These are phyloP conservation scores for Palaemon carinicauda DNA, from an alignment of 1,140 invertebrate species.

Conservation along the genomic window DNA sequence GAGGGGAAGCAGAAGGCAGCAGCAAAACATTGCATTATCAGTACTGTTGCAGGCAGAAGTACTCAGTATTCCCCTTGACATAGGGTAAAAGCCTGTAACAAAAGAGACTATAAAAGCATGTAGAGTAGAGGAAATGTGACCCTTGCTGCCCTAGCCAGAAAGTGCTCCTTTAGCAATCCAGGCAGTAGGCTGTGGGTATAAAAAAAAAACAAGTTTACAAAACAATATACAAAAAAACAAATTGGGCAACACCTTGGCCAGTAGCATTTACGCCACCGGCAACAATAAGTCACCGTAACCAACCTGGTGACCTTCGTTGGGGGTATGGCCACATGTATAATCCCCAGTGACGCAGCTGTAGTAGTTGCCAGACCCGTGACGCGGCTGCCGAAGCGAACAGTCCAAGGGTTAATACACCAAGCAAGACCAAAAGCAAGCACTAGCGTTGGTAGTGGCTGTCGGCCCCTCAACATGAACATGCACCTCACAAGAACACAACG, in stretches of 20 bases:
- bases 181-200: constrained; percentile 47
- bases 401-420: constrained; percentile 50
- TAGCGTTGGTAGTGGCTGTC: constrained; percentile 28
- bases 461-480: constrained; percentile 30
- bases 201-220: background rate
- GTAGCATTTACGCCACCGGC: constrained; percentile 26
- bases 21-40: constrained; percentile 41
- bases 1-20: constrained; percentile 15
- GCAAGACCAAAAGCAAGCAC: constrained; percentile 39
- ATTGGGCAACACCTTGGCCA: constrained; percentile 27
- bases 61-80: constrained; percentile 47
- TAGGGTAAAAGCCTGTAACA: constrained; percentile 51
- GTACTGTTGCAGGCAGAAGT: constrained; percentile 22
- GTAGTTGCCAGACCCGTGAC: constrained; percentile 59
- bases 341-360: constrained; percentile 59
- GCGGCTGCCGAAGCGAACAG: constrained; percentile 53
- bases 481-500: constrained; percentile 44
- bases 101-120: constrained; percentile 22
- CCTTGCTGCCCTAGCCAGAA: constrained; percentile 48
- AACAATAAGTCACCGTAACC: constrained; percentile 33
- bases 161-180: constrained; percentile 48
- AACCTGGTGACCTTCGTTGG: constrained; percentile 58
- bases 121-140: constrained; percentile 27
- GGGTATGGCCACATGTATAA: constrained; percentile 59
- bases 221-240: constrained; percentile 11